Evolutionary conservation across 2,888 invertebrate genomes (phyloP), one percentile per base, ranked within the genome.

Genomic region (Thalpophila matura): DNA sequence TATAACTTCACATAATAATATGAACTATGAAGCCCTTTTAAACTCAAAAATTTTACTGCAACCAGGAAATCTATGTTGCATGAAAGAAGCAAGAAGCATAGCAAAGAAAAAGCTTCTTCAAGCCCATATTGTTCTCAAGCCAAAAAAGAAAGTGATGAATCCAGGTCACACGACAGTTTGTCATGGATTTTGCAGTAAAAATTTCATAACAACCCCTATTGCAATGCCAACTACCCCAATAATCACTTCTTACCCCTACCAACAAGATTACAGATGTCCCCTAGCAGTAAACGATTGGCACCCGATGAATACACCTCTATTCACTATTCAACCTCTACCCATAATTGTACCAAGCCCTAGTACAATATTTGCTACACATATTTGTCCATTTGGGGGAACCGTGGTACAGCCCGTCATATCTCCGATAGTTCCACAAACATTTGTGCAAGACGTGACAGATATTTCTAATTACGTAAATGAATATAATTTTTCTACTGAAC

Each of bases 371-470:
- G 6, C 55, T 0, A 38, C 59, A 35, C 14, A 43, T 12, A 24
- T 59, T 37, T 47, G 29, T 22, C 70, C 77, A 22, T 43, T 65
- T n/a, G 6, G 47, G 47, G 59, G 45, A 0, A 10, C 51, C 12
- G 20, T 66, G 2, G 20, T 53, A 0, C 73, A 65, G n/a, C 67
- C 75, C 14, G 12, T 71, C n/a, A 14, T 66, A 20, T 18, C 68
- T 20, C 55, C 74, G 46, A 33, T 70, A 18, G 27, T 75, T 5
- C 20, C 66, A 42, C 62, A 40, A 59, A 29, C 45, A 29, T 47
- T 40, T 42, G 20, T 54, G 0, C 55, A 47, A n/a, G 43, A 61
- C 20, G 2, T 22, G 6, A 16, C 35, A 24, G 42, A 53, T 45
- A 3, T 43, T 31, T 27, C 40, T 18, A 55, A 43, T 51, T 55